Conservation (phyloP, 2,888 invertebrate genomes). For the Mycalesis mineus region DNA sequence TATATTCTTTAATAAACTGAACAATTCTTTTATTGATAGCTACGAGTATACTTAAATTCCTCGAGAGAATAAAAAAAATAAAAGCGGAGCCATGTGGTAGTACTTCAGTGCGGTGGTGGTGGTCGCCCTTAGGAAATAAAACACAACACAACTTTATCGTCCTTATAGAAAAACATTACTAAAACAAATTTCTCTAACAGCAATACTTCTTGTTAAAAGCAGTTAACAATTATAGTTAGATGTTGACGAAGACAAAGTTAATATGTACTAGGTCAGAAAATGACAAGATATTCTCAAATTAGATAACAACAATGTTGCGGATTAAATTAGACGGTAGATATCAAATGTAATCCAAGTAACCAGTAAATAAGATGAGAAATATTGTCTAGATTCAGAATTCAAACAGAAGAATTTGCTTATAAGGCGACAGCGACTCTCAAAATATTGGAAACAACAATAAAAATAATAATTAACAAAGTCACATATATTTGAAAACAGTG, state of each 20-base stretch:
- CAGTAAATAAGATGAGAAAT: background rate
- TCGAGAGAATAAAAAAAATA: slow-evolving; percentile 15
- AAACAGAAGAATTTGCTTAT: slow-evolving; percentile 36
- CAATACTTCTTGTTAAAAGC: slow-evolving; percentile 34
- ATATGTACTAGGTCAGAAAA: background rate
- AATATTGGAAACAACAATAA: background rate
- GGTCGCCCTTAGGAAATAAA: slow-evolving; percentile 64
- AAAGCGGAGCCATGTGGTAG: slow-evolving; percentile 31
- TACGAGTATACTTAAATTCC: too few species aligned
- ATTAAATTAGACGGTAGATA: slow-evolving; percentile 5
- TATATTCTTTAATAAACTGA: too few species aligned
- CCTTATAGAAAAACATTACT: slow-evolving; percentile 18
- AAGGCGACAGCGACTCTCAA: slow-evolving; percentile 22
- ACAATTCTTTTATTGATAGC: too few species aligned
- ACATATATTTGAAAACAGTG: background rate
- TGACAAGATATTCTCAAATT: background rate
- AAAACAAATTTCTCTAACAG: slow-evolving; percentile 36
- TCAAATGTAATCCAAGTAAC: background rate
- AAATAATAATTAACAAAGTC: background rate
- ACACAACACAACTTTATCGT: slow-evolving; percentile 53
- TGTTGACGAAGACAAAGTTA: background rate
- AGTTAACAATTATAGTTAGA: background rate
- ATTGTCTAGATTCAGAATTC: background rate
- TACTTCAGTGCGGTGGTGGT: slow-evolving; percentile 33
- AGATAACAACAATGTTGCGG: background rate